Evolutionary conservation across 2,113 vertebrate genomes (phyloP).

Genomic region (Bos taurus): ARS-UCD2.0 NC_037346.1:27870001-27870500

Average conservation of each 20-base stretch:
- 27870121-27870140: slow-evolving; percentile 61
- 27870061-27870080: not conserved
- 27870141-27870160: slow-evolving; percentile 58
- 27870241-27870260: not conserved
- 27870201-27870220: not conserved
- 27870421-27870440: not conserved
- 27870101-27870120: slow-evolving; percentile 57
- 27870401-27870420: not conserved
- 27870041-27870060: slow-evolving; percentile 57
- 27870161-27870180: slow-evolving; percentile 1
- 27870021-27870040: slow-evolving; percentile 58
- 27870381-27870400: not conserved
- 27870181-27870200: not conserved
- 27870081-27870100: slow-evolving; percentile 15
- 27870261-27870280: not conserved
- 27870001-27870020: slow-evolving; percentile 10
- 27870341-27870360: not conserved
- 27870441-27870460: not conserved
- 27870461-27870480: not conserved
- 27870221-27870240: not conserved
- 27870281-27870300: not conserved
- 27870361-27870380: not conserved
- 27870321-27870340: not conserved
- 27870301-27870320: not conserved
- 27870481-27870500: not conserved